phyloP scores from a whole-genome alignment of 2,888 invertebrate genomes.

The Mylabris sibirica region DNA sequence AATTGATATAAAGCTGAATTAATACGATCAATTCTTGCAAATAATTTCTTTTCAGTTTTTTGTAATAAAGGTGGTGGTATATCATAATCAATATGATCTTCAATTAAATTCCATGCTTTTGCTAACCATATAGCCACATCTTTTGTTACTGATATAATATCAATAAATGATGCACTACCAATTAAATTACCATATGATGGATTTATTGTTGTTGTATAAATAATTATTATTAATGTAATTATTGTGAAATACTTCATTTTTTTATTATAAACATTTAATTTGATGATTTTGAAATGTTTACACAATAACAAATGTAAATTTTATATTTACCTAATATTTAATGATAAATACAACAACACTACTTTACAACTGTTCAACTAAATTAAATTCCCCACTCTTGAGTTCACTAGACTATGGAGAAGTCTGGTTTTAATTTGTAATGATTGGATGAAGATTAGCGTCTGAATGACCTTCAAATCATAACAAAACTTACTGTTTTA shows the following conservation, averaged over 20 bases:
- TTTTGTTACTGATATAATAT: conserved; percentile 67
- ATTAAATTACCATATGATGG: neutral
- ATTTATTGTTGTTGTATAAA: neutral
- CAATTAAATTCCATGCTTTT: conserved; percentile 71
- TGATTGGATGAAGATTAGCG: conserved; percentile 2
- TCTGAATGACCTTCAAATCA: neutral
- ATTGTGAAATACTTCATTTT: neutral
- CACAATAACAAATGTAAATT: neutral
- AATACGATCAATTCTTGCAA: conserved; percentile 63
- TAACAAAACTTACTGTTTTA: neutral
- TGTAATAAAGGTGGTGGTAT: conserved; percentile 69
- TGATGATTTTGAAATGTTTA: neutral
- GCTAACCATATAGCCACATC: conserved; percentile 69
- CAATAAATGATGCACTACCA: conserved; percentile 56
- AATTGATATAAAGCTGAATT: conserved; percentile 58
- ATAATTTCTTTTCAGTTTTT: conserved; percentile 69
- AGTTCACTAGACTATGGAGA: neutral
- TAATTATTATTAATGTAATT: neutral
- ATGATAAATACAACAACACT: neutral
- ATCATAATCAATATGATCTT: conserved; percentile 63
- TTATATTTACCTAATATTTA: neutral
- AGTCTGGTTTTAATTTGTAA: neutral
- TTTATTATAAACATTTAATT: neutral
- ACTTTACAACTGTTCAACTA: neutral
- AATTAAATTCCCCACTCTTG: conserved; percentile 9